Percentiles rank a stretch among this genome's conserved stretches.
Evolutionary conservation across 2,888 invertebrate species (phyloP).

Genomic region (Sussaba pulchella): DNA sequence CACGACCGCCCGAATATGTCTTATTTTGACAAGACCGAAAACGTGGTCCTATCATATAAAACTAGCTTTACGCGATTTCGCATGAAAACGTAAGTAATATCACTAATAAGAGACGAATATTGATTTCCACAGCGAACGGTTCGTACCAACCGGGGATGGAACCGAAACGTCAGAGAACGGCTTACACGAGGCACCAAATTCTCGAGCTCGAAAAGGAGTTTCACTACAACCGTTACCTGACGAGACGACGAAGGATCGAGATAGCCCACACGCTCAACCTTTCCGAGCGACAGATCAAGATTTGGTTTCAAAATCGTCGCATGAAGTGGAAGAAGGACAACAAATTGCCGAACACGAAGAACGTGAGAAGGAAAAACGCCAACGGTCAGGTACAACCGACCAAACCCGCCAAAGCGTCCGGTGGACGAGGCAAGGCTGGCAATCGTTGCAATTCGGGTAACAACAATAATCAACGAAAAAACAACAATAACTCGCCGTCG

Average conservation of each 20-base stretch:
- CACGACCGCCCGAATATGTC: neutral
- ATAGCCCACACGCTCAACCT: conserved; percentile 98
- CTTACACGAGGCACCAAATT: conserved; percentile 99
- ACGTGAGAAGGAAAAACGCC: conserved; percentile 87
- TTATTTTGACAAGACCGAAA: neutral
- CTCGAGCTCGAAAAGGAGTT: conserved; percentile 99
- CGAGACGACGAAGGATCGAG: conserved; percentile 97
- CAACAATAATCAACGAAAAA: conserved; percentile 89
- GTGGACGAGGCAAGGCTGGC: conserved; percentile 67
- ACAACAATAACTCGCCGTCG: conserved; percentile 84
- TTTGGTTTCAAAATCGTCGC: conserved; percentile 94
- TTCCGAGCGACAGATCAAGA: conserved; percentile 95
- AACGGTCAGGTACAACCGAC: conserved; percentile 81
- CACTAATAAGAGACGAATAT: conserved; percentile 38
- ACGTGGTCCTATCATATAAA: neutral
- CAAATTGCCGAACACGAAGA: conserved; percentile 94
- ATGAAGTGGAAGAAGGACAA: conserved; percentile 96
- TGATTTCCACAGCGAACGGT: conserved; percentile 91
- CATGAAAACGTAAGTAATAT: neutral
- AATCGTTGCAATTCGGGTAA: conserved; percentile 79
- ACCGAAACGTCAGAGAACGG: conserved; percentile 97
- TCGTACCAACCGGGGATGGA: conserved; percentile 96
- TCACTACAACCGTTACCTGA: conserved; percentile 98
- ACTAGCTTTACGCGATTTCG: neutral
- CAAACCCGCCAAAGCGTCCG: conserved; percentile 74